A percentile compares a stretch with the other conserved stretches of the same genome.
These are phyloP conservation scores for Lordiphosa collinella DNA, from an alignment of 1,140 invertebrate species.

Conservation along the genomic window DNA sequence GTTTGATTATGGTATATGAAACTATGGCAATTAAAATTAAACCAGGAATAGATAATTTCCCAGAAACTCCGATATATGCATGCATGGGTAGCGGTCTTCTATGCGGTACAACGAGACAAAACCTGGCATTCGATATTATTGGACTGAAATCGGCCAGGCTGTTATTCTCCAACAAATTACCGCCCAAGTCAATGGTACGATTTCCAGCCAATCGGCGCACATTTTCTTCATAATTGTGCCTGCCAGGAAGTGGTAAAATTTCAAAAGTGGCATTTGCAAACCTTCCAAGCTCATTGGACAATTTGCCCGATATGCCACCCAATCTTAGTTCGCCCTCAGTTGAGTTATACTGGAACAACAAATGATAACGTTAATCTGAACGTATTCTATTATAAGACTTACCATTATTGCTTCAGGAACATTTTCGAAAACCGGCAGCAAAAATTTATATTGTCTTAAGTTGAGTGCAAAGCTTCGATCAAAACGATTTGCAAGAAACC, in stretches of 20 bases:
- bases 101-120: conserved; percentile 8
- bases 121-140: background rate
- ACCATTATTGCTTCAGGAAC: conserved; percentile 15
- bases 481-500: too few species aligned
- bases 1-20: too few species aligned
- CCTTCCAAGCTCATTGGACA: conserved; percentile 4
- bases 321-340: conserved; percentile 4
- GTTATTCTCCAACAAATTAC: conserved; percentile 8
- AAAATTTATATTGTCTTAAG: background rate
- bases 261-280: conserved; percentile 17
- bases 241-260: background rate
- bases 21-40: too few species aligned
- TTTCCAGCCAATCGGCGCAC: background rate
- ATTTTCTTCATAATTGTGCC: background rate
- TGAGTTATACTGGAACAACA: conserved; percentile 12
- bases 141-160: background rate
- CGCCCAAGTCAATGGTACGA: background rate
- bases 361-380: background rate
- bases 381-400: background rate
- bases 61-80: background rate
- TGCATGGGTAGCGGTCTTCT: background rate
- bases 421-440: conserved; percentile 7
- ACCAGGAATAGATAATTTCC: too few species aligned
- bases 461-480: background rate
- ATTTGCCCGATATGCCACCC: background rate